Base-by-base conservation (phyloP, 2,888 invertebrate genomes). In the Temnothorax rugatulus region DNA sequence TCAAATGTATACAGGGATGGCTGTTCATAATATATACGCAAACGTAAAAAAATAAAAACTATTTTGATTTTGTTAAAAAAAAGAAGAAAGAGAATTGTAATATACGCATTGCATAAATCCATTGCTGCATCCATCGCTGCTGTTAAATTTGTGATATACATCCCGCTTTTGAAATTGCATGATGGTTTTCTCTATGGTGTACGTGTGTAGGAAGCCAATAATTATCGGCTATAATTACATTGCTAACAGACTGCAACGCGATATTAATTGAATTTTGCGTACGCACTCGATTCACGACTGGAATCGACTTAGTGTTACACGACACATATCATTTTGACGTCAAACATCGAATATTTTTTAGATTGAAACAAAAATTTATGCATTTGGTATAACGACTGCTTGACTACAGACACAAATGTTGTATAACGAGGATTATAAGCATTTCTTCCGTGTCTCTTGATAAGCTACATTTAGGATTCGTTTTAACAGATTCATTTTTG, bases 101-200 rank as follows among this genome's bases (percentile, higher is more conserved):
- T 90, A 92, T 91, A 92, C 85, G 86, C 86, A 90, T 90, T 90
- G 89, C 91, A 92, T 91, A 89, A 90, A 91, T 91, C 90, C 87
- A 90, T 90, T 89, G 89, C 82, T 85, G 81, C 86, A 86, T 86
- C 84, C 84, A 88, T 83, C 57, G 84, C 86, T 86, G 87, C 54
- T 89, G 76, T 90, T 90, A 87, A 87, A 86, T 90, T 89, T 91
- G 85, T 91, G 86, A 89, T 82, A 89, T 82, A 88, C 88, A 87
- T 69, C 84, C 84, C 71, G 87, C 88, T 88, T 86, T 84, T 69
- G 81, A 83, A 83, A 69, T 83, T 88, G 89, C 87, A 87, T 87
- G 90, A 50, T 83, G 61, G 66, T 89, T 88, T 88, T 86, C 85
- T 88, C 84, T 85, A 86, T 90, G 85, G 76, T 87, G 84, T 89